phyloP scores from a whole-genome alignment of 1,140 invertebrate genomes.

The Drosophila sturtevanti region DNA sequence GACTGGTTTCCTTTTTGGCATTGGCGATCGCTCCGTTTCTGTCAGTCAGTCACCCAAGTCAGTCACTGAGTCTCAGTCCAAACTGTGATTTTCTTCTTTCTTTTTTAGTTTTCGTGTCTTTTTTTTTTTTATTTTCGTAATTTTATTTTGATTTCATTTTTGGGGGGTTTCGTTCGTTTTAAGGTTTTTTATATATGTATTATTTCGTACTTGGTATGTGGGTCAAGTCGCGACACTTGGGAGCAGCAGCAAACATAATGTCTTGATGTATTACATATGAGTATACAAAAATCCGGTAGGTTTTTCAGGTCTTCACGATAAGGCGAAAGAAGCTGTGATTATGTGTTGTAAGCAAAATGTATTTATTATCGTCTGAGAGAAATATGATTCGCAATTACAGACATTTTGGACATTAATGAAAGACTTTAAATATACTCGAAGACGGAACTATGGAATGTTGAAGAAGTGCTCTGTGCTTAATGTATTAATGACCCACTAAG shows the following conservation, averaged over 20 bases:
- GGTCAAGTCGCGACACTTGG: constrained; percentile 72
- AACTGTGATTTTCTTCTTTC: constrained; percentile 72
- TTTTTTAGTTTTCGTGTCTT: constrained; percentile 60
- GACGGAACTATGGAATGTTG: background rate
- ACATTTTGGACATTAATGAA: constrained; percentile 43
- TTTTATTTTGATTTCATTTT: constrained; percentile 67
- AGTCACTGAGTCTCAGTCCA: constrained; percentile 28
- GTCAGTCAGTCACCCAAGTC: constrained; percentile 46
- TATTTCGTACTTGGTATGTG: constrained; percentile 55
- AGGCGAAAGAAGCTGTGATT: constrained; percentile 57
- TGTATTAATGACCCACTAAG: background rate
- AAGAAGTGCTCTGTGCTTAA: background rate
- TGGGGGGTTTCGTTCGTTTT: constrained; percentile 43
- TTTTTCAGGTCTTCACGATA: constrained; percentile 32
- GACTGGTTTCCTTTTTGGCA: constrained; percentile 80
- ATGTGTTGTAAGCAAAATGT: constrained; percentile 30
- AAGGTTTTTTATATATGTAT: constrained; percentile 15
- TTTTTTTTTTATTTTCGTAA: constrained; percentile 50
- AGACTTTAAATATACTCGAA: constrained; percentile 44
- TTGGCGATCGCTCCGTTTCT: constrained; percentile 58
- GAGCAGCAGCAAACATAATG: constrained; percentile 40
- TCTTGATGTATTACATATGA: constrained; percentile 58
- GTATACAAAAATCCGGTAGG: constrained; percentile 32
- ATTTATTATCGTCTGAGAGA: constrained; percentile 55
- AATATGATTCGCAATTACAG: constrained; percentile 56